Evolutionary conservation across 2,113 vertebrate species (phyloP).

Genomic region (Trematocara macrostoma): DNA sequence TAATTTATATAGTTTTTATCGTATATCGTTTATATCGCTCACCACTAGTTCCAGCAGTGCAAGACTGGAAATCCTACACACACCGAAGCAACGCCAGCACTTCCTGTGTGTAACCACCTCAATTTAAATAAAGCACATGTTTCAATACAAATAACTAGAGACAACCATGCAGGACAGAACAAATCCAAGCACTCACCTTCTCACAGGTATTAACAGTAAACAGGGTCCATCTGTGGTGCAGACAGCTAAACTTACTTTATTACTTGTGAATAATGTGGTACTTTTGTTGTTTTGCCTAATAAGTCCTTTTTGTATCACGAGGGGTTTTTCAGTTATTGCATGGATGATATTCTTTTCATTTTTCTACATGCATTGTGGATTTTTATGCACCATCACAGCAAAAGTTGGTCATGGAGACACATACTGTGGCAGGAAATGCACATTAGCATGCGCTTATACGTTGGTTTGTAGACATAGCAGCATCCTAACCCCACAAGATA

Average conservation of each 20-base stretch:
- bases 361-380: not conserved
- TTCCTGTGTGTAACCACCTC: not conserved
- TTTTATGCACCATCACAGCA: not conserved
- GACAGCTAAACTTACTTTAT: not conserved
- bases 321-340: not conserved
- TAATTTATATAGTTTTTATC: too few species aligned
- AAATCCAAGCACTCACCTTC: not conserved
- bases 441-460: not conserved
- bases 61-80: not conserved
- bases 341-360: not conserved
- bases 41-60: not conserved
- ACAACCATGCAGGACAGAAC: not conserved
- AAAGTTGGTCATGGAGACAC: not conserved
- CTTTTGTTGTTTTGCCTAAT: not conserved
- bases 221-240: not conserved
- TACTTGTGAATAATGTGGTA: not conserved
- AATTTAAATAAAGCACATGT: not conserved
- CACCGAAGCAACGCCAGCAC: not conserved
- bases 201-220: not conserved
- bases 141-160: not conserved
- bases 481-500: not conserved
- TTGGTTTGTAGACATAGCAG: not conserved
- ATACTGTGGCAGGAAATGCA: not conserved
- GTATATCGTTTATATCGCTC: too few species aligned
- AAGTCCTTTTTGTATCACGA: not conserved